Evolutionary conservation across 1,140 invertebrate genomes (phyloP).

Genomic region (Akabosia matsudoensis): DNA sequence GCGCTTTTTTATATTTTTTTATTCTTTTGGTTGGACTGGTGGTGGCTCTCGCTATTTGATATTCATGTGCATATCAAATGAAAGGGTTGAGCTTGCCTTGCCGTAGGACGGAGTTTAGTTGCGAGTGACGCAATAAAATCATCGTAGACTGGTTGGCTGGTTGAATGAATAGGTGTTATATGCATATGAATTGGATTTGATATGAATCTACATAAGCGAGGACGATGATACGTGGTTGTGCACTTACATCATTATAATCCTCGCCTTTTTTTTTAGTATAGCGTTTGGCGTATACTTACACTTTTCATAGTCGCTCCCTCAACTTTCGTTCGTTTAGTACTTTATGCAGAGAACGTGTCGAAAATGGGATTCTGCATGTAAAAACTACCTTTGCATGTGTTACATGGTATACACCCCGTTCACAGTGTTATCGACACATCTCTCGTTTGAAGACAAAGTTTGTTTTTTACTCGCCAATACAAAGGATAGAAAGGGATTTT

Average conservation of each 20-base stretch:
- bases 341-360: neutral
- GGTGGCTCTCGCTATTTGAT: constrained; percentile 3
- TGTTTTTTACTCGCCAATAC: neutral
- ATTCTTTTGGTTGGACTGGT: too few species aligned
- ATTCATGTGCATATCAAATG: constrained; percentile 20
- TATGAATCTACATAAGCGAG: constrained; percentile 9
- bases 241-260: neutral
- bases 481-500: constrained; percentile 7
- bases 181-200: neutral
- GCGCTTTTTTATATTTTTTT: neutral
- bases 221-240: neutral
- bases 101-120: constrained; percentile 18
- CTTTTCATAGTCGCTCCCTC: neutral
- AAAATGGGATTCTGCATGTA: neutral
- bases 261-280: neutral
- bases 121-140: constrained; percentile 15
- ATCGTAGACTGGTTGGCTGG: constrained; percentile 12
- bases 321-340: neutral
- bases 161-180: constrained; percentile 19
- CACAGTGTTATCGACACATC: neutral
- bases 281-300: neutral
- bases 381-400: neutral
- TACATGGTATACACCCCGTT: neutral
- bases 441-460: neutral
- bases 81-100: constrained; percentile 16